Evolutionary conservation across 2,888 invertebrate genomes (phyloP), one percentile per base, ranked within the genome.

Genomic region (Noctuana brunneofusca): DNA sequence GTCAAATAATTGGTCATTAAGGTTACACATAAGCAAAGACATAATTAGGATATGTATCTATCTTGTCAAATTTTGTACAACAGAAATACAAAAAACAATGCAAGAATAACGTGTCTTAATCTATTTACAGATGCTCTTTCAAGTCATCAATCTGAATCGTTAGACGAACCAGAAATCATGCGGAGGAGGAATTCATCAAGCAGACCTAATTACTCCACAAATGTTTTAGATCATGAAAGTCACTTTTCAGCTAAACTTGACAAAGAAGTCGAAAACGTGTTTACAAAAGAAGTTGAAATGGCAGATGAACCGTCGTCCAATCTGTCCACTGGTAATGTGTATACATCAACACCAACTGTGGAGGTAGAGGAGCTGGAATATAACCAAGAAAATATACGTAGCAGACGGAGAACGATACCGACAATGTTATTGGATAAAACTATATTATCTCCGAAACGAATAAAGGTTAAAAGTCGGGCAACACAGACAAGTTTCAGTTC

Each of bases 401-500:
- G 16, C 6, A 41, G 16, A 16, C 16, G 41, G 1, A 32, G 11
- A 41, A 16, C 41, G 16, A 8, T 41, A 18, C 41, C 16, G 9
- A 18, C 1, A 43, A 43, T 11, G 18, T 8, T 11, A 18, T 43
- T 9, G 9, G 9, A 18, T 43, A 18, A 43, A 18, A 43, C 18
- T 6, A 3, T 11, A 38, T 16, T 16, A 8, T 38, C 38, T 9
- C 41, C 16, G 0, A 43, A 43, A 18, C 2, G 41, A 18, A 43
- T 18, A 43, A 43, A 5, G 16, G 9, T 9, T 3, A 18, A 43
- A 16, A 43, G 18, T 43, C 41, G 16, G 16, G 18, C 41, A 18
- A 43, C 41, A 9, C 41, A 43, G 18, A 43, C 41, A 43, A 43
- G 41, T 43, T 43, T 43, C 11, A 43, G 16, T 43, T 43, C 38